phyloP scores from a whole-genome alignment of 2,888 invertebrate species.

The Scaptomyza caliginosa region DNA sequence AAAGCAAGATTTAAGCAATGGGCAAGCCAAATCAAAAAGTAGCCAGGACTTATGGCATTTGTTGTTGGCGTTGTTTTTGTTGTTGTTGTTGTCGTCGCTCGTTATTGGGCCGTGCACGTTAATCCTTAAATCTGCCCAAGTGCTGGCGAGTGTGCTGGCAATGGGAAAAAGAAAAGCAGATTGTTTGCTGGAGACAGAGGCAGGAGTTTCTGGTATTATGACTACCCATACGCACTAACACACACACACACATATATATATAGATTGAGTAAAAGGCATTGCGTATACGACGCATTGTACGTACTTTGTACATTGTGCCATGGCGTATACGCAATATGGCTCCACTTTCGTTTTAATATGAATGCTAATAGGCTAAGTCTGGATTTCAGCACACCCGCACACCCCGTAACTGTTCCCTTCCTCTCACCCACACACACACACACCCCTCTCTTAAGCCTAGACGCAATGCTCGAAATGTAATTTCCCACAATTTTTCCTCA shows the following conservation, averaged over 20 bases:
- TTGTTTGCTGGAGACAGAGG: constrained; percentile 53
- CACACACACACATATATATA: constrained; percentile 22
- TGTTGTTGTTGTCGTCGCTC: constrained; percentile 31
- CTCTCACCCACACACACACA: background rate
- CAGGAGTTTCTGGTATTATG: background rate
- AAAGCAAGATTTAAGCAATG: constrained; percentile 22
- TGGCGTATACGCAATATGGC: constrained; percentile 77
- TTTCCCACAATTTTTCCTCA: constrained; percentile 80
- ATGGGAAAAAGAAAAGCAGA: constrained; percentile 56
- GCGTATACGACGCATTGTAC: constrained; percentile 58
- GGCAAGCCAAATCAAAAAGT: constrained; percentile 65
- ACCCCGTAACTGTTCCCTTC: background rate
- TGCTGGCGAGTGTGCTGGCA: constrained; percentile 67
- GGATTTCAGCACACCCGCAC: constrained; percentile 61
- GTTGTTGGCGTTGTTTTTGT: constrained; percentile 11
- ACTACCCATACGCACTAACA: constrained; percentile 17
- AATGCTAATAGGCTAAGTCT: constrained; percentile 80
- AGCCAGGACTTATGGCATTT: constrained; percentile 64
- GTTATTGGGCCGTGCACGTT: constrained; percentile 73
- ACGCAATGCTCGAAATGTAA: constrained; percentile 69
- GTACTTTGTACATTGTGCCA: constrained; percentile 32
- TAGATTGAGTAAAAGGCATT: constrained; percentile 33
- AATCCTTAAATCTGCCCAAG: constrained; percentile 80
- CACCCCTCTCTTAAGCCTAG: constrained; percentile 14
- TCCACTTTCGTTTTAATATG: constrained; percentile 80